These are phyloP conservation scores for Bimastos eiseni DNA, from an alignment of 2,888 invertebrate genomes.

Conservation along the genomic window DNA sequence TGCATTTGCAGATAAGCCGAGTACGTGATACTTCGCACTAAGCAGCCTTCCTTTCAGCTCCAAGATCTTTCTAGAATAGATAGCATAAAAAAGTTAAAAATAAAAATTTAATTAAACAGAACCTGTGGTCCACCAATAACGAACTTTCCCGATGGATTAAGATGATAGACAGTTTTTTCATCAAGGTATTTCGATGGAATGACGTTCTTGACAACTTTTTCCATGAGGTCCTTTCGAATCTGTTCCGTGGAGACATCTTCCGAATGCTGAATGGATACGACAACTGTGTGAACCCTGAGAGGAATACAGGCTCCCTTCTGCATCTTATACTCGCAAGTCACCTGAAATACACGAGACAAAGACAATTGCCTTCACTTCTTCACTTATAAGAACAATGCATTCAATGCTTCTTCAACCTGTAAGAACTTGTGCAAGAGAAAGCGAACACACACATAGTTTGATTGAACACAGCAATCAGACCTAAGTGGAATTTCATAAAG, in stretches of 20 bases:
- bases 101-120: too few species aligned
- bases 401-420: too few species aligned
- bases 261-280: slow-evolving; percentile 93
- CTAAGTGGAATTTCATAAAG: neutral
- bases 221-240: slow-evolving; percentile 80
- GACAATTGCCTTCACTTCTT: neutral
- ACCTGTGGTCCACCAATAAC: slow-evolving; percentile 96
- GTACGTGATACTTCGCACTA: too few species aligned
- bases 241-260: slow-evolving; percentile 85
- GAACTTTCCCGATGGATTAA: slow-evolving; percentile 79
- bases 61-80: neutral
- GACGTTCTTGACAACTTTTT: slow-evolving; percentile 86
- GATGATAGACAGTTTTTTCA: slow-evolving; percentile 86
- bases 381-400: neutral
- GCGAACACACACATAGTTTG: neutral
- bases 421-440: neutral
- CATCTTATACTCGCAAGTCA: slow-evolving; percentile 91
- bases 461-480: neutral
- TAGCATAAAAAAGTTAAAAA: neutral
- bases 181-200: slow-evolving; percentile 91
- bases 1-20: too few species aligned
- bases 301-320: slow-evolving; percentile 92
- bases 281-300: slow-evolving; percentile 95
- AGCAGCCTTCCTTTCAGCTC: neutral
- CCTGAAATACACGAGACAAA: slow-evolving; percentile 66